Percentiles rank a stretch among this genome's conserved stretches.
Evolutionary conservation across 2,113 vertebrate genomes (phyloP).

Genomic region (Eudorcas thomsonii): DNA sequence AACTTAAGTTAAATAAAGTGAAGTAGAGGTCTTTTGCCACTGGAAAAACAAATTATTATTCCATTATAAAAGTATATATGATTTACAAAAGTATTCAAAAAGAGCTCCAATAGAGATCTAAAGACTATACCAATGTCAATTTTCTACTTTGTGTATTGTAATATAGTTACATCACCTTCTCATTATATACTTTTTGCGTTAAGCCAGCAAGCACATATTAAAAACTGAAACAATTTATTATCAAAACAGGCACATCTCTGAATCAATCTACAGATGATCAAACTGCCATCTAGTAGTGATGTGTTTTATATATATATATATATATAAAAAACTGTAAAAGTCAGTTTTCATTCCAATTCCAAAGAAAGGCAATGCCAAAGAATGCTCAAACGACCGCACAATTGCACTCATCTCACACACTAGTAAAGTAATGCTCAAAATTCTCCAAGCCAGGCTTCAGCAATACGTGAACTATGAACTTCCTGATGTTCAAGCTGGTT

Average conservation of each 20-base stretch:
- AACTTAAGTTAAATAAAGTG: neutral
- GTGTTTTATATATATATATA: neutral
- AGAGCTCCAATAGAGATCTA: neutral
- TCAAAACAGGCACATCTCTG: neutral
- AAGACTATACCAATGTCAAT: neutral
- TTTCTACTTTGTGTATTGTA: neutral
- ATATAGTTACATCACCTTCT: neutral
- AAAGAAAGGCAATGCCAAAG: too few relatives aligned
- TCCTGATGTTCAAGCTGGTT: too few relatives aligned
- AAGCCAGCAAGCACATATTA: neutral
- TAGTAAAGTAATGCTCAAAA: too few relatives aligned
- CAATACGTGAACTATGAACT: too few relatives aligned
- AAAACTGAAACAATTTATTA: neutral
- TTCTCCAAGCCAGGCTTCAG: too few relatives aligned
- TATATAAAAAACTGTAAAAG: neutral
- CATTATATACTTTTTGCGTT: neutral
- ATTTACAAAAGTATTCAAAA: conserved; percentile 10
- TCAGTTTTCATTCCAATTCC: too few relatives aligned
- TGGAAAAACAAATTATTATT: neutral
- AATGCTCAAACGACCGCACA: too few relatives aligned
- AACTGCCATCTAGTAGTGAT: neutral
- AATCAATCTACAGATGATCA: neutral
- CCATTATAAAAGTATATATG: neutral
- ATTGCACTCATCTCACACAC: too few relatives aligned
- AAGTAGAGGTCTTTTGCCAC: neutral